Evolutionary conservation across 2,888 invertebrate genomes (phyloP), one percentile per base, ranked within the genome.

Genomic region (Lampropteryx suffumata): DNA sequence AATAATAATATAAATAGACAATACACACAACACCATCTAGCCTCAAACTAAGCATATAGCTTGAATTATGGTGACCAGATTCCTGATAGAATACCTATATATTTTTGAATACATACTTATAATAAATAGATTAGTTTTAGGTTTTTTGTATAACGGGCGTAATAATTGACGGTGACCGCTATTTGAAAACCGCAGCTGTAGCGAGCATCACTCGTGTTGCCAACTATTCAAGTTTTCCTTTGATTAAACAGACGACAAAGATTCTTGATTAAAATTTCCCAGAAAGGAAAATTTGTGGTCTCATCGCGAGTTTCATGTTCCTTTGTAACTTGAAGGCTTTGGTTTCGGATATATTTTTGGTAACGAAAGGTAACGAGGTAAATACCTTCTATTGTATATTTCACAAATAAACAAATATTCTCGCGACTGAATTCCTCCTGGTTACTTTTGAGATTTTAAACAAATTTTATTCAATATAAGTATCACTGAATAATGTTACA

Each of bases 261-360:
- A 79, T 80, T 73, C 79, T 76, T 81, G 81, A 82, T 83, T 82
- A 82, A 82, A 82, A 81, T 67, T 63, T 79, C 69, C 73, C 60
- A 69, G 69, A 64, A 60, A 64, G 63, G 67, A n/a, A n/a, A 70
- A 49, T 60, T 60, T 64, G 70, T 59, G 68, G 65, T 66, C 46
- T 59, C 55, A 12, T n/a, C 60, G 61, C 55, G 61, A 57, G 64
- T 61, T 57, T 57, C 50, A 33, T 48, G 62, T 67, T 59, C 56
- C 72, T 78, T 79, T 74, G 76, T 79, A 75, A 80, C 71, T 10
- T 64, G 73, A 76, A 70, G 71, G 60, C 69, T 63, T 40, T 14
- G 34, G 39, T 48, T 48, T 63, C 54, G 41, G 41, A 48, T 50
- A 61, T 67, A 64, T 57, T 63, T 57, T 59, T 46, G 55, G 51